Conservation (phyloP, 2,797 vertebrate genomes). For the Danio tinwini region DNA sequence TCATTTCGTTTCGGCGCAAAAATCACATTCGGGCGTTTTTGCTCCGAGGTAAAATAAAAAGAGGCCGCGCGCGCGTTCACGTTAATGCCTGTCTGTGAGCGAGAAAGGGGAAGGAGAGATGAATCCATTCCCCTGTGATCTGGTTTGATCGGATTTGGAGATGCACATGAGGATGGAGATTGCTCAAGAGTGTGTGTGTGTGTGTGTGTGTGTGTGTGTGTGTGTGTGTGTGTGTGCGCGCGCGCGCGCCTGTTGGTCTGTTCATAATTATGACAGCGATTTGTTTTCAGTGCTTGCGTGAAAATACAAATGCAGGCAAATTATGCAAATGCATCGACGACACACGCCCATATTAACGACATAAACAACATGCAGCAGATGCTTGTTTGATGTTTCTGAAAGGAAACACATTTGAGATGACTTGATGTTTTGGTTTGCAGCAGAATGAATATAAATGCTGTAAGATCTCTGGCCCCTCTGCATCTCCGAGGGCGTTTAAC, state of each 20-base stretch:
- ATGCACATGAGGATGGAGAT: constrained; percentile 15
- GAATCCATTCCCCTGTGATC: constrained; percentile 38
- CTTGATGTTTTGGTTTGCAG: background rate
- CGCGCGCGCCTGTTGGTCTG: background rate
- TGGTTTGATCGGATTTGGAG: constrained; percentile 48
- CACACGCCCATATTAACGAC: background rate
- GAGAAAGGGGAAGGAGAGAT: constrained; percentile 13
- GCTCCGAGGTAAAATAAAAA: constrained; percentile 5
- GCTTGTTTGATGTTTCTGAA: background rate
- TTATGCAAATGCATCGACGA: background rate
- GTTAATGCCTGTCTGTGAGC: constrained; percentile 24
- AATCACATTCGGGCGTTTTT: background rate
- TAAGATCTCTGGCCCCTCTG: background rate
- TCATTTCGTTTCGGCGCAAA: too few relatives aligned
- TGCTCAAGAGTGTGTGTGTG: background rate
- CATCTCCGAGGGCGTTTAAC: background rate
- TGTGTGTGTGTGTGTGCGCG: too few relatives aligned
- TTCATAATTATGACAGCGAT: background rate
- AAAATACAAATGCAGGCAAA: constrained; percentile 6
- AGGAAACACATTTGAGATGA: background rate
- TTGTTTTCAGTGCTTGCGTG: background rate
- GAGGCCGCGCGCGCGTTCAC: background rate
- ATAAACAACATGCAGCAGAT: background rate
- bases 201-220: too few relatives aligned
- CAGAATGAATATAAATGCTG: constrained; percentile 15